Base-by-base conservation (phyloP, 2,113 vertebrate genomes). In the Telmatochromis bifrenatus region DNA sequence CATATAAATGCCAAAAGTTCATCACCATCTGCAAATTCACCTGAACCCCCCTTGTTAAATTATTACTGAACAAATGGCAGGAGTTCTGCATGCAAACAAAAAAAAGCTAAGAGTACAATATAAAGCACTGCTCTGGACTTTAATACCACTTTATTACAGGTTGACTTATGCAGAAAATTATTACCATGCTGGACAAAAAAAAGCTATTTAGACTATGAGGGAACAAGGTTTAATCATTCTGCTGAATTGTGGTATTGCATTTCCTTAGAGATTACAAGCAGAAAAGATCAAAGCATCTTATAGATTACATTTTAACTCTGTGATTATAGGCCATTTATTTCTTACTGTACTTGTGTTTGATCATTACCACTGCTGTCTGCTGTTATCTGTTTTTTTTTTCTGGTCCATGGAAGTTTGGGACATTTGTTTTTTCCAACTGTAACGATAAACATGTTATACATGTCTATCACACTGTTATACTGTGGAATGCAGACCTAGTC, bases 401-500 rank as follows among this genome's bases (percentile, higher is more conserved):
- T 86, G 42, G 39, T 55, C 13, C 21, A 13, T 31, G 53, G 47
- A 37, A 23, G 21, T 39, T 75, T 75, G 39, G 23, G 28, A 12
- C 45, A 53, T 45, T 81, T 68, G 33, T 8, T 77, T 47, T 55
- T 75, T 84, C 17, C 51, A 84, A 11, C 19, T 75, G 37, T 87
- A 87, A 88, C 19, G 55, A 85, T 58, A 89, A 33, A 84, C 28
- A 81, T 19, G 23, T 75, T 75, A 37, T 68, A 68, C 33, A 13
- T 68, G 60, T 68, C 33, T 68, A 37, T 68, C 33, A 68, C 11
- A 21, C 60, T 37, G 60, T 68, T 37, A 53, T 53, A 51, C 26
- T 55, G n/a, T 89, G 35, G 81, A 90, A 85, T 81, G 70, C 86
- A 85, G 86, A 92, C 51, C 73, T 51, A 70, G 49, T 80, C 55